Base-by-base conservation (phyloP, 2,888 invertebrate genomes). In the Pyrochroa serraticornis region DNA sequence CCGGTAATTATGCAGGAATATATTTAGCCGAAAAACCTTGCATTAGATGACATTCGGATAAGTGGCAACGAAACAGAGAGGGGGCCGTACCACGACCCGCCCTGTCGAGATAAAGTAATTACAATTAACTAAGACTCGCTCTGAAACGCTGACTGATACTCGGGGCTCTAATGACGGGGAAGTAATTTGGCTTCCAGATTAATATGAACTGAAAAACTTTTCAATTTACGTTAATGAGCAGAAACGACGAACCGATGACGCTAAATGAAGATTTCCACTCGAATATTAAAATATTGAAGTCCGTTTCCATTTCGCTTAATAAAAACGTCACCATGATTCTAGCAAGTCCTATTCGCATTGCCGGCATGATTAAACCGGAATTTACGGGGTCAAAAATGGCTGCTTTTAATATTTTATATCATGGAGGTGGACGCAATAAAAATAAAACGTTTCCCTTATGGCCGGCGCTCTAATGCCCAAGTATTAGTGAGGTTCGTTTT, bases 151-250 rank as follows among this genome's bases (percentile, higher is more conserved):
- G 67, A 68, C 69, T 66, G 67, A 67, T 66, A 71, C 70, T 71
- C 64, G 66, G 54, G 67, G 67, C 69, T 67, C 71, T 73, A 73
- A 73, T 74, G 74, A 73, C 70, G 71, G 67, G 69, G 69, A 73
- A 74, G 71, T 71, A 73, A 74, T 73, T 74, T 71, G 69, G 70
- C 68, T 67, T 65, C 66, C 61, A 70, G 68, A 73, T 73, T 73
- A 73, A 72, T 73, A 72, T 69, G 66, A 58, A 63, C 55, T 64
- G 68, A 70, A 69, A 71, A 74, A 73, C 70, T 73, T 73, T 67
- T 69, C 69, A 67, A 67, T 69, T 69, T 69, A 64, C 60, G 61
- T 69, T 69, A 69, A 69, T 69, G 65, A 67, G 64, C 58, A 58
- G 38, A 49, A 61, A 61, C 55, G 58, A 53, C 45, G 45, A 55